Evolutionary conservation across 2,888 invertebrate species (phyloP), one percentile per base, ranked within the genome.

Genomic region (Electrophaes corylata): DNA sequence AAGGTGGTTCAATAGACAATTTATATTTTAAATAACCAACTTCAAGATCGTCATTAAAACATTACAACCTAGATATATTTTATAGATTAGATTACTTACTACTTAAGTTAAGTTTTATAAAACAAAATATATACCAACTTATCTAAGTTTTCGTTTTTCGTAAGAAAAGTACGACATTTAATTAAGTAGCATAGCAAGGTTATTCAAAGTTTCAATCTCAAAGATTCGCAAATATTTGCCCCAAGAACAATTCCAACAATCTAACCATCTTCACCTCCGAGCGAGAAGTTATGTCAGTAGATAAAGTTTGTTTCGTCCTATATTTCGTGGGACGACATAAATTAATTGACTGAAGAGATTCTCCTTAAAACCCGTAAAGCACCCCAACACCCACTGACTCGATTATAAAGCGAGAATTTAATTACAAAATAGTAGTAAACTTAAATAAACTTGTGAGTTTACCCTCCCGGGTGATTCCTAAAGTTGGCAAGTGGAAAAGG

Each of bases 401-500:
- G 79, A 87, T 87, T 86, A 85, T 82, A 84, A 85, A 86, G 78
- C 80, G 76, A 69, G 76, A 86, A 88, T 86, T 81, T 83, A 86
- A 88, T 90, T 89, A 88, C 80, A 86, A 81, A 86, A 86, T 87
- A 87, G 85, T 84, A 81, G 73, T 75, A 73, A 86, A 87, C 79
- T 86, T 83, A 80, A 81, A 84, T 83, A 84, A 86, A 88, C 83
- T 85, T 83, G 81, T 75, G 76, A 82, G 81, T 81, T 80, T 83
- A 86, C 84, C 87, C 84, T 83, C 81, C 74, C 75, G 75, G 75
- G 75, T 72, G 73, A 72, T 60, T 55, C 48, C 76, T 72, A 79
- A 90, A 89, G 82, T 89, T 83, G 78, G 83, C 86, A 86, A 89
- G 88, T 88, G 88, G 88, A 84, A 84, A 86, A 86, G 88, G 87